These are phyloP conservation scores for Elaeidobius kamerunicus DNA, from an alignment of 2,888 invertebrate species.

Conservation along the genomic window DNA sequence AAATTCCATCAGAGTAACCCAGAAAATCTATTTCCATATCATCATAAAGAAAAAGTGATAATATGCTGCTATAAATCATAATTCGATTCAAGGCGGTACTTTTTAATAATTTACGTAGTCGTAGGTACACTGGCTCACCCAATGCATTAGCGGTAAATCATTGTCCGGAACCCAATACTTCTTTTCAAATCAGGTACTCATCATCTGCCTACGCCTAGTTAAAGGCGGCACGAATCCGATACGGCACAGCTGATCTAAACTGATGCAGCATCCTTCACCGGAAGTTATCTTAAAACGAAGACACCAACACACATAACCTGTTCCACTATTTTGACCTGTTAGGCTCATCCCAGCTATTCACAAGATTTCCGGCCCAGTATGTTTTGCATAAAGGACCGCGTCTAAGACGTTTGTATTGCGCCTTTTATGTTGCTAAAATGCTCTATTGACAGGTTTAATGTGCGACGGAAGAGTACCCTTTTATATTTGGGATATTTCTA, in stretches of 20 bases:
- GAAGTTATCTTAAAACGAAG: slow-evolving; percentile 19
- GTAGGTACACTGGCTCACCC: neutral
- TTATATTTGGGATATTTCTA: slow-evolving; percentile 10
- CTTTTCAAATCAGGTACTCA: slow-evolving; percentile 1
- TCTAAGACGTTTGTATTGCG: slow-evolving; percentile 19
- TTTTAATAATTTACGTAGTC: no score
- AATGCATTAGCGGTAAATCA: neutral
- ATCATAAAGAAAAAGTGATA: no score
- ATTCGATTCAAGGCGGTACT: no score
- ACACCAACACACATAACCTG: slow-evolving; percentile 23
- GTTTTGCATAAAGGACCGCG: slow-evolving; percentile 23
- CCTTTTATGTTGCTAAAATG: slow-evolving; percentile 16
- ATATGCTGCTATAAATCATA: no score
- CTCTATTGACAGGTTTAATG: slow-evolving; percentile 18
- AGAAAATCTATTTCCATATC: no score
- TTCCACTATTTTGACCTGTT: slow-evolving; percentile 21
- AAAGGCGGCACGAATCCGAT: slow-evolving; percentile 19
- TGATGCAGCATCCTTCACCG: slow-evolving; percentile 16
- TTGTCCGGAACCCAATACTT: neutral
- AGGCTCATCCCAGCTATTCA: slow-evolving; percentile 16
- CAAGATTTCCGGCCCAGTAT: slow-evolving; percentile 23
- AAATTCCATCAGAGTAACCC: no score
- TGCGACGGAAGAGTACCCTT: slow-evolving; percentile 18
- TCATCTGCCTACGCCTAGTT: slow-evolving; percentile 14
- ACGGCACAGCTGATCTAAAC: slow-evolving; percentile 18